Evolutionary conservation across 2,888 invertebrate genomes (phyloP), one percentile per base, ranked within the genome.

Genomic region (Brachypalpus laphriformis): DNA sequence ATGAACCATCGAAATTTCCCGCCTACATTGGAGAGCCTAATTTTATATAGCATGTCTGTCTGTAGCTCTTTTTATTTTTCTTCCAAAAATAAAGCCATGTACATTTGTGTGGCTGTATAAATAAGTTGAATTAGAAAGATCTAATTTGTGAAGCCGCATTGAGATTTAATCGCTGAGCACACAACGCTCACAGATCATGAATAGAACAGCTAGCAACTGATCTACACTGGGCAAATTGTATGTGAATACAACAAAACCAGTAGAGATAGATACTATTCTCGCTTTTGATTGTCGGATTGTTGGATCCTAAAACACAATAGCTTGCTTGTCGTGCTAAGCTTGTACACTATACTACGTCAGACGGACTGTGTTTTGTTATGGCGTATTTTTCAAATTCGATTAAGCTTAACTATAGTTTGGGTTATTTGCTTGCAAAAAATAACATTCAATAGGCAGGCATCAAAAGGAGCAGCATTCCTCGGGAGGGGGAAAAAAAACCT

Each of bases 381-480:
- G 54, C 47, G 71, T 56, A 66, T 80, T 54, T 68, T 49, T 63
- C 42, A 57, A 61, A 71, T 76, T 85, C 71, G 85, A 85, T 85
- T 76, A 66, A 85, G 34, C 51, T 37, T 34, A 78, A 51, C 70
- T 70, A 45, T 22, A 57, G 47, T 66, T 59, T 70, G 34, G 25
- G 20, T 45, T 28, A 18, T 11, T 37, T 18, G n/a, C 54, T 25
- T 59, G 61, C 9, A 40, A 47, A 71, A 42, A 56, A 34, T 42
- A 25, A 37, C 37, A 57, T 16, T 77, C 61, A 74, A 74, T 74
- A 74, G 63, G 22, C 37, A 74, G 63, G 22, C 37, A 65, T 74
- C 28, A 74, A 72, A 78, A 78, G 78, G 72, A 82, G 82, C 72
- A 83, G 63, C 72, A 82, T 72, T 77, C 72, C 72, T 54, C 63